phyloP scores from a whole-genome alignment of 2,888 invertebrate species.

The Leptarthrus brevirostris region DNA sequence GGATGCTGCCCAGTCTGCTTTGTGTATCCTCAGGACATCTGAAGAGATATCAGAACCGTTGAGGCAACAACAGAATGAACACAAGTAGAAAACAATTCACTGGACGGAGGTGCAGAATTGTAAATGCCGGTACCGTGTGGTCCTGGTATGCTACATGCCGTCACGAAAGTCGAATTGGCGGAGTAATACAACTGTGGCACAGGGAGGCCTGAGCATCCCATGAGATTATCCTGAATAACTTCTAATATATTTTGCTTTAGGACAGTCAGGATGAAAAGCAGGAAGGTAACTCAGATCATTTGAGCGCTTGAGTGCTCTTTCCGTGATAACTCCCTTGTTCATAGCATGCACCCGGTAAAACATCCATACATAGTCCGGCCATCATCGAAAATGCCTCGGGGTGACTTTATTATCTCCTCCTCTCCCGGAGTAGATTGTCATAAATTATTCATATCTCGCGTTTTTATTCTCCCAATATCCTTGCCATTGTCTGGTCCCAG shows the following conservation, averaged over 20 bases:
- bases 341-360: not conserved
- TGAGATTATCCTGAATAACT: slow-evolving; percentile 41
- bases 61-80: slow-evolving; percentile 17
- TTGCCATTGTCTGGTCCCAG: slow-evolving; percentile 47
- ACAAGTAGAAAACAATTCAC: slow-evolving; percentile 24
- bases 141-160: slow-evolving; percentile 17
- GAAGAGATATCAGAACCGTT: slow-evolving; percentile 1
- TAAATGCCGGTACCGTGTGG: slow-evolving; percentile 29
- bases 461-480: slow-evolving; percentile 51
- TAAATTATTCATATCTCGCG: slow-evolving; percentile 54
- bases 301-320: slow-evolving; percentile 5
- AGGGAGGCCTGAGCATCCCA: not conserved
- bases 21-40: slow-evolving; percentile 30
- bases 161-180: slow-evolving; percentile 9
- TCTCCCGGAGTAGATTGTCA: slow-evolving; percentile 51
- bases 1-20: slow-evolving; percentile 35
- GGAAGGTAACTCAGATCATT: slow-evolving; percentile 21
- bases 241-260: slow-evolving; percentile 40
- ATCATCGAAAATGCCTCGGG: slow-evolving; percentile 45
- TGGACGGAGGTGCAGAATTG: slow-evolving; percentile 40
- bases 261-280: not conserved
- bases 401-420: slow-evolving; percentile 53
- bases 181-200: slow-evolving; percentile 1
- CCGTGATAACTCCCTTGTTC: slow-evolving; percentile 8
- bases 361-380: slow-evolving; percentile 14